Evolutionary conservation across 1,140 invertebrate species (phyloP), one percentile per base, ranked within the genome.

Genomic region (Thaumetopoea pityocampa): DNA sequence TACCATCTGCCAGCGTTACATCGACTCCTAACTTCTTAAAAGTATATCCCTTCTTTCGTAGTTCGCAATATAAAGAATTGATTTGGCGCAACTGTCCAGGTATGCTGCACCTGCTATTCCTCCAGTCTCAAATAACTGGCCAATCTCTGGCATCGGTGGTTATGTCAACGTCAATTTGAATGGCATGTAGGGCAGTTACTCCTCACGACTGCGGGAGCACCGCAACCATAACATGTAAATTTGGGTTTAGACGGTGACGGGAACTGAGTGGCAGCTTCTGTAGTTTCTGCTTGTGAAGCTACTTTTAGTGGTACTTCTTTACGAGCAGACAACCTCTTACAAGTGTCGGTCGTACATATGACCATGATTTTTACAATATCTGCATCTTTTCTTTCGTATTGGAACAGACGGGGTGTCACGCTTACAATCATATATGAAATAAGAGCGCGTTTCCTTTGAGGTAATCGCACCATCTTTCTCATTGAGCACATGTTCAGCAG

Each of bases 181-280:
- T 6, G 6, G 9, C 49, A 48, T 5, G 9, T 43, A 3, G 41
- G 16, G 9, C 42, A 55, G 1, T 27, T 26, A 5, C 18, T 34
- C 0, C 51, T 18, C 0, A 46, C 22, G 1, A 49, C 36, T 0
- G 46, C 51, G 6, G 46, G 51, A 16, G 24, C 10, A 5, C 51
- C 51, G 29, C 51, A 55, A 3, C 51, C 51, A 18, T 55, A 55
- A 23, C 45, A 55, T 0, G 16, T 5, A 11, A 54, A 43, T 3
- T 7, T 27, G 1, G 37, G 32, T 11, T 1, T 4, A 2, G 30
- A 17, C 3, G 28, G 34, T 0, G 32, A 29, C n/a, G 32, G 38
- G 4, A 2, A 5, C 24, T 35, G 19, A 5, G 33, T 23, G 0
- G 32, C 18, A 18, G 15, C 26, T 15, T 20, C 7, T 12, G 4